These are phyloP conservation scores for Drosophila nigricruria DNA, from an alignment of 2,888 invertebrate genomes.

Conservation along the genomic window DNA sequence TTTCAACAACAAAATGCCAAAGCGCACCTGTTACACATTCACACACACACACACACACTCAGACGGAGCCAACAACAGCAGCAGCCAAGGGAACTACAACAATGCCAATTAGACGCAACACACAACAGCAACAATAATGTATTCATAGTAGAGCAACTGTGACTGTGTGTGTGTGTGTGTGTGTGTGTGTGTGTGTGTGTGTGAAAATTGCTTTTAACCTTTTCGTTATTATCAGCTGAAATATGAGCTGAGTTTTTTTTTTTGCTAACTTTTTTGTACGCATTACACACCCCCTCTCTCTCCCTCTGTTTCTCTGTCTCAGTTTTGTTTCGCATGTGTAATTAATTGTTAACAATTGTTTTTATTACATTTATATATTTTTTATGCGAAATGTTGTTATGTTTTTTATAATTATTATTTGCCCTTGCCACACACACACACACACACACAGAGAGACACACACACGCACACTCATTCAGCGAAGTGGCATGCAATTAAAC, in stretches of 20 bases:
- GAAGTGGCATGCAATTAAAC: conserved; percentile 59
- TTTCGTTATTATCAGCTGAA: conserved; percentile 72
- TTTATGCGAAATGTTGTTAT: conserved; percentile 10
- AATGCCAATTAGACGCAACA: conserved; percentile 68
- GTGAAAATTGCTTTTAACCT: conserved; percentile 56
- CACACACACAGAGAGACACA: not conserved
- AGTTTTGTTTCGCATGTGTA: conserved; percentile 48
- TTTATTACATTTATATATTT: conserved; percentile 20
- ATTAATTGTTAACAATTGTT: conserved; percentile 69
- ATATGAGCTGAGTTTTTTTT: conserved; percentile 64
- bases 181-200: conserved; percentile 12
- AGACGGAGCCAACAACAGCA: conserved; percentile 9
- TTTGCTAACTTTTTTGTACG: conserved; percentile 44
- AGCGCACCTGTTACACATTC: conserved; percentile 71
- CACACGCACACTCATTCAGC: conserved; percentile 1
- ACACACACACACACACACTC: conserved; percentile 17
- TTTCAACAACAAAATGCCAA: conserved; percentile 64
- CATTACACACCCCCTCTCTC: not conserved
- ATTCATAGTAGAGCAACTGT: conserved; percentile 53
- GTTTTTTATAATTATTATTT: conserved; percentile 17
- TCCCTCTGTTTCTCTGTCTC: not conserved
- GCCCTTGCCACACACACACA: conserved; percentile 11
- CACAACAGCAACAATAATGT: conserved; percentile 54
- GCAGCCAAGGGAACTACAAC: conserved; percentile 46
- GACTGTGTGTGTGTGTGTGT: conserved; percentile 5